These are phyloP conservation scores for Synaphobranchus kaupii DNA, from an alignment of 2,797 vertebrate genomes.

Conservation along the genomic window DNA sequence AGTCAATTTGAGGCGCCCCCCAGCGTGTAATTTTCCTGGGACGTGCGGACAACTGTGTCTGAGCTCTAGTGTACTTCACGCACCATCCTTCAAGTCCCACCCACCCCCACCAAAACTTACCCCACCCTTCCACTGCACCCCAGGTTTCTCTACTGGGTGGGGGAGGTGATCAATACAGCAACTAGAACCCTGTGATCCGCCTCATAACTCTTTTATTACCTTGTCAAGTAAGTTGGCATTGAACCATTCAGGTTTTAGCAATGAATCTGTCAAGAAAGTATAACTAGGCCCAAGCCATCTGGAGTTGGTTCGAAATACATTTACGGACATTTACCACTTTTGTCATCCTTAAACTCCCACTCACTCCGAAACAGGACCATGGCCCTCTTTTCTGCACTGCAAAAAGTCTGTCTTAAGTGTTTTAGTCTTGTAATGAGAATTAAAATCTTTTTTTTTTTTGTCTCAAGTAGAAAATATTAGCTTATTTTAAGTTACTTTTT, in stretches of 20 bases:
- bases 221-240: constrained; percentile 18
- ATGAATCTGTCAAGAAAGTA: constrained; percentile 22
- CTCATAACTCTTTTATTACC: constrained; percentile 21
- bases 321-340: background rate
- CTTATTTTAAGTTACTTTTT: no score
- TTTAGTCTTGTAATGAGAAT: no score
- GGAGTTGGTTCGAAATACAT: background rate
- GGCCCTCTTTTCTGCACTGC: background rate
- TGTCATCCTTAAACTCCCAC: background rate
- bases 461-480: no score
- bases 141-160: background rate
- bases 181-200: constrained; percentile 9
- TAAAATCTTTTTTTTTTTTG: no score
- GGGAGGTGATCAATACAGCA: background rate
- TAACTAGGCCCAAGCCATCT: constrained; percentile 7
- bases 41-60: background rate
- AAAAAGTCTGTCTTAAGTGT: no score
- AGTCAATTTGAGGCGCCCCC: background rate
- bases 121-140: background rate
- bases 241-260: constrained; percentile 19
- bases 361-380: background rate
- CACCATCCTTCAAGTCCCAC: background rate
- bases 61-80: background rate
- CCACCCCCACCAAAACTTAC: background rate
- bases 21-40: background rate